These are phyloP conservation scores for Lomographa bimaculata DNA, from an alignment of 2,888 invertebrate species.

Conservation along the genomic window DNA sequence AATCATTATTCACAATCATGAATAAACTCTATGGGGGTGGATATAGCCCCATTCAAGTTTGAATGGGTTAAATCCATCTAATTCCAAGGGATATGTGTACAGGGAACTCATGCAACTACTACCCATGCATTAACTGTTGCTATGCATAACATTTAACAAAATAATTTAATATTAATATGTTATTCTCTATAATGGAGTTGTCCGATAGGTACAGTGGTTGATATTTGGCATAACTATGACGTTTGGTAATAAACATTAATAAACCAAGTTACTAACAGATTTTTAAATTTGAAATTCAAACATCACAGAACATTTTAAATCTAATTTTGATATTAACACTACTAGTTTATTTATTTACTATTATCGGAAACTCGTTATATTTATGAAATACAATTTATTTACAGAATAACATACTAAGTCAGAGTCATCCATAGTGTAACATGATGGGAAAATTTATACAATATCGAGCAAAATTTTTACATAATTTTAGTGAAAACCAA, in stretches of 20 bases:
- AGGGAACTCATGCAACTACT: constrained; percentile 59
- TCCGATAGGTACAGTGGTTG: too few species aligned
- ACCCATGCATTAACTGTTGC: constrained; percentile 60
- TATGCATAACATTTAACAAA: constrained; percentile 47
- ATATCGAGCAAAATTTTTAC: too few species aligned
- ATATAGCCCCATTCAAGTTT: constrained; percentile 32
- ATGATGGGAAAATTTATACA: constrained; percentile 12
- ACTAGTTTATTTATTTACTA: too few species aligned
- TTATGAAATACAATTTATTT: constrained; percentile 23
- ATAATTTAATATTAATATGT: constrained; percentile 62
- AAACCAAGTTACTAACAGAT: too few species aligned
- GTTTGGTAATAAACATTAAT: too few species aligned
- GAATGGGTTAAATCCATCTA: constrained; percentile 35
- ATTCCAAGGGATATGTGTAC: constrained; percentile 35
- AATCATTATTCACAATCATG: too few species aligned
- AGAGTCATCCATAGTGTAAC: constrained; percentile 32
- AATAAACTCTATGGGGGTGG: too few species aligned
- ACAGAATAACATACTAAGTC: constrained; percentile 46
- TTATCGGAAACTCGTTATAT: constrained; percentile 3
- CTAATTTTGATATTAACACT: too few species aligned
- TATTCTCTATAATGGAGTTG: constrained; percentile 23
- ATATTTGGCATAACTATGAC: too few species aligned
- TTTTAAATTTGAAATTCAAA: too few species aligned
- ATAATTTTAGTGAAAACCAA: too few species aligned
- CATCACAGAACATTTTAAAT: too few species aligned